Conservation (phyloP, 1,140 invertebrate genomes). For the Reticulitermes speratus region DNA sequence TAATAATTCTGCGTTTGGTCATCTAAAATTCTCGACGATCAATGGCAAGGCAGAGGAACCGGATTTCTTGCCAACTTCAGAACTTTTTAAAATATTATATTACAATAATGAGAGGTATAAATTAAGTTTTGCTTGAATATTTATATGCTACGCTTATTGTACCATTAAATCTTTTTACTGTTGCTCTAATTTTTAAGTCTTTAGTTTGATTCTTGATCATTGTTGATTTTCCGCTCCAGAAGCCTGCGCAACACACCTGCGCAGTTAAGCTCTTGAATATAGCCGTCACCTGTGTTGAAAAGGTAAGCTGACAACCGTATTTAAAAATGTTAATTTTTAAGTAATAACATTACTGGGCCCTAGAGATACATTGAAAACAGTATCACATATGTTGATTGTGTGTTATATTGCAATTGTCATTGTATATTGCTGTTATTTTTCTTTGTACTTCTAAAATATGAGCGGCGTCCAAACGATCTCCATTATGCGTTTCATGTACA, state of each 20-base stretch:
- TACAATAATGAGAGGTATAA: neutral
- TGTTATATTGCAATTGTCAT: conserved; percentile 31
- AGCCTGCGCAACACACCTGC: conserved; percentile 41
- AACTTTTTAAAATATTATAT: neutral
- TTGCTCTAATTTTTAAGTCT: neutral
- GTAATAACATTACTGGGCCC: neutral
- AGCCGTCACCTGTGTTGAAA: conserved; percentile 50
- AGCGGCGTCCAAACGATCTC: conserved; percentile 25
- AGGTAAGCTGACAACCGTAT: conserved; percentile 41
- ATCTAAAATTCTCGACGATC: neutral
- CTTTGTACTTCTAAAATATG: neutral
- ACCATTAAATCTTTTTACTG: neutral
- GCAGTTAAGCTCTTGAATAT: conserved; percentile 43
- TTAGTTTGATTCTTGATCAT: neutral
- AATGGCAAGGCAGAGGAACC: neutral
- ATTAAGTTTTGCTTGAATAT: neutral
- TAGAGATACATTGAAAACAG: neutral
- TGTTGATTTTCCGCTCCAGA: conserved; percentile 39
- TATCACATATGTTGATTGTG: neutral
- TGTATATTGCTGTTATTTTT: conserved; percentile 23
- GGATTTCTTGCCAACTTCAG: neutral
- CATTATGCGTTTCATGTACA: conserved; percentile 21
- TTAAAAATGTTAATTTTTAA: neutral
- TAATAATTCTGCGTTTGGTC: neutral
- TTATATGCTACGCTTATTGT: neutral